Evolutionary conservation across 2,113 vertebrate species (phyloP), one percentile per base, ranked within the genome.

Genomic region (Delphinus delphis): DNA sequence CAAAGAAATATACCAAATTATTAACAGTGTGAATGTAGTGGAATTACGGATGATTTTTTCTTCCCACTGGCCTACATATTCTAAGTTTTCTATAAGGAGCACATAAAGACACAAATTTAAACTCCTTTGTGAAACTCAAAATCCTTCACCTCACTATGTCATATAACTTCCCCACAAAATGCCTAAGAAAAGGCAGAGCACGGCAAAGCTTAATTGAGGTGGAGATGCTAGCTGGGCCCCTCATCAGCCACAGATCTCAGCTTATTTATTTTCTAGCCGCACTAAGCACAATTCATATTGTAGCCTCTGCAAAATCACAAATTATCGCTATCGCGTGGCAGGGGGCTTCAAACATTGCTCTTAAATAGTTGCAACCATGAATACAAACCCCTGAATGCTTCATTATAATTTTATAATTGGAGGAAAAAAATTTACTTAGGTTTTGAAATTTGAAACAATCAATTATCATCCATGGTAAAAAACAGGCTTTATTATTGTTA

Each of bases 1-100:
- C 53, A 68, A 90, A 87, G 21, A 90, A 85, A 50, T 38, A 74
- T 3, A 63, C 47, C 87, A 68, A 62, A 81, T 73, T 62, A 71
- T 38, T 33, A 77, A 87, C 73, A 83, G 50, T 44, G 38, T 41
- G 38, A 87, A 79, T 14, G 4, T 1, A 60, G 33, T 2, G 55
- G 8, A 81, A 50, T 73, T 33, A 28, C 2, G 3, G 10, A 6
- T 47, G 53, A 60, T 33, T 44, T 88, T 62, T 62, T 85, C 47
- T 81, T 55, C 44, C 62, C 41, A n/a, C 41, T 73, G 71, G 50
- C 44, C 74, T 79, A 28, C 60, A 87, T 26, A 26, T 41, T 26
- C 6, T 86, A 70, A 38, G 31, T 83, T 88, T 88, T 63, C 50
- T 50, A 36, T 26, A 87, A 55, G 11, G 10, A 53, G 8, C 36